Evolutionary conservation across 2,797 vertebrate genomes (phyloP).

Genomic region (Knipowitschia caucasica): DNA sequence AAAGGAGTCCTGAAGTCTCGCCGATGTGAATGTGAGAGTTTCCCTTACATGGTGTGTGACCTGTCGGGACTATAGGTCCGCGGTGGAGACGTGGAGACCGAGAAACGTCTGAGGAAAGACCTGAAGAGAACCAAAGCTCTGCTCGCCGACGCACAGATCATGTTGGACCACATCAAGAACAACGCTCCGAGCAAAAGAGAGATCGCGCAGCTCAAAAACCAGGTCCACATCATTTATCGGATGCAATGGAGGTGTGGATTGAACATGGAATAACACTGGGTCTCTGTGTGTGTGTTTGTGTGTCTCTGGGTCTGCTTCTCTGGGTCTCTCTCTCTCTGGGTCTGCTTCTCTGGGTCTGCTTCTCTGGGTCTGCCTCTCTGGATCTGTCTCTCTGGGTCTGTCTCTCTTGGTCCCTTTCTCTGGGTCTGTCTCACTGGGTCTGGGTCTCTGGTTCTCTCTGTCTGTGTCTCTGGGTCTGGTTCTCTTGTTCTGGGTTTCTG

Average conservation of each 20-base stretch:
- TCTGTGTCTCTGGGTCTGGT: no score
- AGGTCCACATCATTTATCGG: conserved; percentile 80
- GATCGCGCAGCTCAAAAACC: conserved; percentile 94
- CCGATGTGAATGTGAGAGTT: no score
- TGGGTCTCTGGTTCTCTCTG: neutral
- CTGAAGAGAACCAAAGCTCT: conserved; percentile 95
- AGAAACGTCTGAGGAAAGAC: conserved; percentile 92
- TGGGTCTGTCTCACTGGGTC: no score
- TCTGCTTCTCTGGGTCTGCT: no score
- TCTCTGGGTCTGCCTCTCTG: no score
- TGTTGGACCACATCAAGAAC: conserved; percentile 98
- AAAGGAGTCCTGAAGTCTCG: conserved; percentile 15
- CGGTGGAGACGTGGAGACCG: conserved; percentile 86
- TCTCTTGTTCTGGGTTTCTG: neutral
- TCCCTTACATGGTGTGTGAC: neutral
- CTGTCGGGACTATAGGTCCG: conserved; percentile 79
- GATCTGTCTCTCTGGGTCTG: no score
- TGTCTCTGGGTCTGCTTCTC: no score
- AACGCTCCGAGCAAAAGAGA: conserved; percentile 96
- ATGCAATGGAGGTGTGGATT: no score
- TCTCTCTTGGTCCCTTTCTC: no score
- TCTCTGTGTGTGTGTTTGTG: no score
- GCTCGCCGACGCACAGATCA: conserved; percentile 92
- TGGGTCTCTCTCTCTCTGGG: no score
- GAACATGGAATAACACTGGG: no score